Evolutionary conservation across 2,888 invertebrate species (phyloP).

Genomic region (Diadegma fenestrale): DNA sequence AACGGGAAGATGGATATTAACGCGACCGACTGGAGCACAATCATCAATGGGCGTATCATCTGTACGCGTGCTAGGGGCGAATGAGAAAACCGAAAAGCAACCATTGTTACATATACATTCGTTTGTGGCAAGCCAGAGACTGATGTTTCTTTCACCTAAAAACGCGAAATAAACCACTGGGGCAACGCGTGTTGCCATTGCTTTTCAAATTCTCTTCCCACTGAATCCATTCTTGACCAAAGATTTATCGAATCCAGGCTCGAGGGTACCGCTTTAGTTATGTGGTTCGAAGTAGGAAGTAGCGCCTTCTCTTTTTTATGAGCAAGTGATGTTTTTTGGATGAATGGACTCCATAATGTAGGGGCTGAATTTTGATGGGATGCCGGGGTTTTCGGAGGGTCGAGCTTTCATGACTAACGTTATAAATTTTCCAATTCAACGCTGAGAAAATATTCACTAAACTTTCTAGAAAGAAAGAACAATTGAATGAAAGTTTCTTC

Average conservation of each 20-base stretch:
- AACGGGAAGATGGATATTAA: constrained; percentile 75
- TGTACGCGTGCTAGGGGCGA: constrained; percentile 61
- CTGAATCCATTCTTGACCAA: constrained; percentile 30
- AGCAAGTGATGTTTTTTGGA: constrained; percentile 10
- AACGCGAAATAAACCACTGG: constrained; percentile 31
- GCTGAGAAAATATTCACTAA: neutral
- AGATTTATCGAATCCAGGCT: constrained; percentile 54
- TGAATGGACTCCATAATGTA: constrained; percentile 1
- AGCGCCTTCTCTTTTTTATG: constrained; percentile 1
- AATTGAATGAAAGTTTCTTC: neutral
- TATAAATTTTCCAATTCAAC: neutral
- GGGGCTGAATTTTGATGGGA: constrained; percentile 11
- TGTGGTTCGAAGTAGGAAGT: constrained; percentile 25
- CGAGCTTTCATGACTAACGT: neutral
- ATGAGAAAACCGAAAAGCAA: constrained; percentile 36
- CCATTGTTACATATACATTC: constrained; percentile 55
- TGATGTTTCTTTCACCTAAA: constrained; percentile 38
- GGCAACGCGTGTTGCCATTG: constrained; percentile 15
- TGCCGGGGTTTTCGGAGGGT: neutral
- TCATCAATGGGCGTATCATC: constrained; percentile 75
- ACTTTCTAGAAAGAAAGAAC: neutral
- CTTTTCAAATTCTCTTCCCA: constrained; percentile 21
- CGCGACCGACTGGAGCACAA: constrained; percentile 71
- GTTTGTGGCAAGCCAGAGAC: constrained; percentile 33
- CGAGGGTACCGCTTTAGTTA: constrained; percentile 13